phyloP scores from a whole-genome alignment of 53 echinoderm and acorn worm species.

The Crossaster papposus region DNA sequence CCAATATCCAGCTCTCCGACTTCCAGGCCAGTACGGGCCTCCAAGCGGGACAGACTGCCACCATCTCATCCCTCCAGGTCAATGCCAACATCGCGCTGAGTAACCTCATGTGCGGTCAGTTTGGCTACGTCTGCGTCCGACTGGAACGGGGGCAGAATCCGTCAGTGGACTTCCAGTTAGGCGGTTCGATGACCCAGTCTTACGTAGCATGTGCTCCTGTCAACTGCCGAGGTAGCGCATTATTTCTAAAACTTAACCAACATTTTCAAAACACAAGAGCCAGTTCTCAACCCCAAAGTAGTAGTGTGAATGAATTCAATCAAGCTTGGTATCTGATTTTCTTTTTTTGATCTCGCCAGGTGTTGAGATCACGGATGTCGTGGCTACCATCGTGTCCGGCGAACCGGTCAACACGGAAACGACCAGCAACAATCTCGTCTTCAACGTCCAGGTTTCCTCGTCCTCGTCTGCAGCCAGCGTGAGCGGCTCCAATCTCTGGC shows the following conservation, averaged over 20 bases:
- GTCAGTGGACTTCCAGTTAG: slow-evolving; percentile 41
- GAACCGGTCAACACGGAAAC: slow-evolving; percentile 61
- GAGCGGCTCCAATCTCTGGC: slow-evolving; percentile 80
- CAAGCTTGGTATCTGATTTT: not conserved
- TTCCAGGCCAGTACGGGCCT: slow-evolving; percentile 26
- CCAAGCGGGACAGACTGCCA: slow-evolving; percentile 22
- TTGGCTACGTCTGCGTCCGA: slow-evolving; percentile 67
- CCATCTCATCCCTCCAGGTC: slow-evolving; percentile 43
- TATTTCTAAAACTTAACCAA: not conserved
- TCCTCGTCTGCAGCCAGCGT: slow-evolving; percentile 62
- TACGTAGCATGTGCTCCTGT: slow-evolving; percentile 60
- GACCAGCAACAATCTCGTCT: slow-evolving; percentile 55
- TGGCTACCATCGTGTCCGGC: slow-evolving; percentile 54
- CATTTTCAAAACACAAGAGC: not conserved
- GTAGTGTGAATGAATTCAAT: no score
- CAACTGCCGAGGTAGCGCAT: slow-evolving; percentile 66
- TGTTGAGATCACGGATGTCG: slow-evolving; percentile 68
- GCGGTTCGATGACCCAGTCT: slow-evolving; percentile 27
- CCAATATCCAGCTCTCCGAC: slow-evolving; percentile 43
- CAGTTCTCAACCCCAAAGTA: no score
- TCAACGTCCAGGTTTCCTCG: slow-evolving; percentile 69
- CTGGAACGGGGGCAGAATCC: slow-evolving; percentile 53
- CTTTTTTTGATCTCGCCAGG: slow-evolving; percentile 46
- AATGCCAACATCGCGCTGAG: slow-evolving; percentile 42
- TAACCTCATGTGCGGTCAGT: slow-evolving; percentile 57